These are phyloP conservation scores for Tenthredo amoena DNA, from an alignment of 2,888 invertebrate genomes.

Conservation along the genomic window DNA sequence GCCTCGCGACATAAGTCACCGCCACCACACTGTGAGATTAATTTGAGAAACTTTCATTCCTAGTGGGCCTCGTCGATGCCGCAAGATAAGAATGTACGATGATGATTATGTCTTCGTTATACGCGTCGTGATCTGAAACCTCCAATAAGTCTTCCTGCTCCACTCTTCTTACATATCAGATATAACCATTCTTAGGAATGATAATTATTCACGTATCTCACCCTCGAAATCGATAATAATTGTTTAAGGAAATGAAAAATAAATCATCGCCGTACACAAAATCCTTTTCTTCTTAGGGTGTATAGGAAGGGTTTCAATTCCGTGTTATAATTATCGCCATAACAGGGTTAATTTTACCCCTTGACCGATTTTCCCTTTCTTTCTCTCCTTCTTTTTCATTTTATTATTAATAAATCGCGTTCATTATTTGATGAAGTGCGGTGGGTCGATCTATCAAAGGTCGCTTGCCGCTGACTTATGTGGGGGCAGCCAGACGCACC, in stretches of 20 bases:
- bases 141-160: neutral
- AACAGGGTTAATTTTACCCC: slow-evolving; percentile 50
- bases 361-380: neutral
- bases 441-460: slow-evolving; percentile 54
- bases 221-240: neutral
- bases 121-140: neutral
- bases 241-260: neutral
- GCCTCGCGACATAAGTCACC: slow-evolving; percentile 54
- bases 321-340: slow-evolving; percentile 52
- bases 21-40: slow-evolving; percentile 59
- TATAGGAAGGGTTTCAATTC: slow-evolving; percentile 37
- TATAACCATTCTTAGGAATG: neutral
- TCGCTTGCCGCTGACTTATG: slow-evolving; percentile 56
- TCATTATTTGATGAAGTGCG: slow-evolving; percentile 55
- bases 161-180: neutral
- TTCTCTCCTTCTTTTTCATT: neutral
- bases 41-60: slow-evolving; percentile 54
- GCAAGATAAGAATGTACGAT: slow-evolving; percentile 37
- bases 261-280: neutral
- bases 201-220: neutral
- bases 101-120: slow-evolving; percentile 46
- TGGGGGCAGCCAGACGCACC: slow-evolving; percentile 52
- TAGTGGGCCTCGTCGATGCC: slow-evolving; percentile 33
- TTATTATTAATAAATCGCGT: slow-evolving; percentile 54
- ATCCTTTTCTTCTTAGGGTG: slow-evolving; percentile 3